Base-by-base conservation (phyloP, 2,888 invertebrate genomes). In the Troides helena region DNA sequence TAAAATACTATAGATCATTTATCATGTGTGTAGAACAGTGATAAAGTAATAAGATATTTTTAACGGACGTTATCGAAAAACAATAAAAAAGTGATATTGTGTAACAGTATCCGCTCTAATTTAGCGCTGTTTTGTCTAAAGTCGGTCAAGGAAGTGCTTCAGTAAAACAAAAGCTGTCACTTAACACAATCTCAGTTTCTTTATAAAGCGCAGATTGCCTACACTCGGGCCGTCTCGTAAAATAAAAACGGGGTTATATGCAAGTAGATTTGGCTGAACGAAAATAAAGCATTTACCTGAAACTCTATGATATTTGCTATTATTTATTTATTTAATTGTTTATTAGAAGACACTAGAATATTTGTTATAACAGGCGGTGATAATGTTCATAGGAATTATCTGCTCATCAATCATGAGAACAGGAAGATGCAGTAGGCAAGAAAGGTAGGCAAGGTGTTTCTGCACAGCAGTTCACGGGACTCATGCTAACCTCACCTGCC, bases 151-250 rank as follows among this genome's bases (percentile, higher is more conserved):
- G 63, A 62, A 70, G 62, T 66, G 53, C 70, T 70, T 66, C 62
- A 59, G 58, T 65, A 53, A 66, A 70, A 70, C 66, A 70, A 70
- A 70, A 66, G 70, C 70, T 70, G 70, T 70, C 66, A 70, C 70
- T 66, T 66, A 70, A 70, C 66, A 66, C 66, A 66, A 70, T 70
- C 70, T 66, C 62, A 65, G 70, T 66, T 70, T 70, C 61, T 62
- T 66, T 62, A 62, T 58, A 56, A 66, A 70, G 57, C 65, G 59
- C 66, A 62, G 57, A 70, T 70, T 70, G 66, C 66, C 63, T 65
- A 39, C 69, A 43, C 65, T 65, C 39, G 14, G 43, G 36, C 18
- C 43, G 53, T 59, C 59, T 70, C 39, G 53, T 70, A 23, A 30
- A 66, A 59, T 66, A 39, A 59, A 67, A 70, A 65, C 58, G 65